phyloP scores from a whole-genome alignment of 2,113 vertebrate genomes.

The Canis aureus region DNA sequence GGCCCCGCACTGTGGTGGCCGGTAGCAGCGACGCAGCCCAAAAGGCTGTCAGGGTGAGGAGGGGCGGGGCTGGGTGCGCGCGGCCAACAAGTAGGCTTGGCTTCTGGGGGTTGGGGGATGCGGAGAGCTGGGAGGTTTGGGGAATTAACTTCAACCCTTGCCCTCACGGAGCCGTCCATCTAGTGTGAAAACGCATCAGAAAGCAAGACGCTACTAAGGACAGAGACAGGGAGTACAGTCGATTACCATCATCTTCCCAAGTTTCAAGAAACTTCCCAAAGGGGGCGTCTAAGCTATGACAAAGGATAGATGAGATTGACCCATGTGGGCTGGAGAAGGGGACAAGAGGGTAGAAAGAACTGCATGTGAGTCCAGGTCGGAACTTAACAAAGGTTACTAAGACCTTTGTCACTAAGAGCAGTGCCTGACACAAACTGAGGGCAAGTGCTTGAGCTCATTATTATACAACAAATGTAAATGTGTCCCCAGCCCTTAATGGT shows the following conservation, averaged over 20 bases:
- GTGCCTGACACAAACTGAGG: neutral
- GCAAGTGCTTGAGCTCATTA: neutral
- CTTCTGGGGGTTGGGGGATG: fast-evolving
- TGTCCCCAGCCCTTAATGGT: neutral
- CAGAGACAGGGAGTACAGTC: neutral
- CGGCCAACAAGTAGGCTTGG: neutral
- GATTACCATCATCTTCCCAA: neutral
- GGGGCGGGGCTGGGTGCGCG: neutral
- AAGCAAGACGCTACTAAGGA: neutral
- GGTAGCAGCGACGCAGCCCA: conserved; percentile 91
- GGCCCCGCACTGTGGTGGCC: conserved; percentile 92
- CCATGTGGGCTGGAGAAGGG: neutral
- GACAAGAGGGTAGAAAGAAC: neutral
- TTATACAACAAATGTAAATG: neutral
- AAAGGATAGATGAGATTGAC: neutral
- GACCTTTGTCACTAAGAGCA: neutral
- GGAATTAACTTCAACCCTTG: neutral
- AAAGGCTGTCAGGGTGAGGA: conserved; percentile 91
- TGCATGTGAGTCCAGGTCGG: neutral
- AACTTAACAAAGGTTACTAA: neutral
- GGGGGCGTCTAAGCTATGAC: neutral
- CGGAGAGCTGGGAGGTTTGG: neutral
- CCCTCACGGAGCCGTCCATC: neutral
- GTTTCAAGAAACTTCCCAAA: conserved; percentile 23
- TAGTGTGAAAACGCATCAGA: neutral